Evolutionary conservation across 2,888 invertebrate genomes (phyloP), one percentile per base, ranked within the genome.

Genomic region (Mystacides longicornis): DNA sequence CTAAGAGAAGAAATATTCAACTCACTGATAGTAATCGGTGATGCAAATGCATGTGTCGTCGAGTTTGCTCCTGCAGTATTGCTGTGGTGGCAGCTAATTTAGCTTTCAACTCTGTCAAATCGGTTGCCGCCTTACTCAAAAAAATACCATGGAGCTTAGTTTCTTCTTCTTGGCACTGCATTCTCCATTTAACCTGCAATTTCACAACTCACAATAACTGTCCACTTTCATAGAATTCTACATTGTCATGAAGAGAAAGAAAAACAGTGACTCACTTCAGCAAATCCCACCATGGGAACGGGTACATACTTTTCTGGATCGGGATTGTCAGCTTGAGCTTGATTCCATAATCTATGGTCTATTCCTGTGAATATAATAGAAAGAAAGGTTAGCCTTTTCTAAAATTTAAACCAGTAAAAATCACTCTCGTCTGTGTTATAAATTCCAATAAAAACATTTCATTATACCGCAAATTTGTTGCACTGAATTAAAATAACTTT

Each of bases 321-420:
- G 0, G 98, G 99, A 75, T 99, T 99, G 67, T 97, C 96, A 23
- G 87, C 75, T 66, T 94, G 93, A 0, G 97, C 97, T 70, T 98
- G 96, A 66, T 90, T 87, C 99, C 99, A 99, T 64, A 97, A 78
- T 58, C 93, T 79, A 49, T 87, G 85, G 70, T 96, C 94, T 67
- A 97, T 89, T n/a, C 94, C 90, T 84, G 69, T 55, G 67, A 64
- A 59, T 61, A 63, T 64, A 63, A 57, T 11, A n/a, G n/a, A n/a
- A n/a, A n/a, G n/a, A n/a, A n/a, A n/a, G n/a, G n/a, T n/a, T n/a
- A n/a, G n/a, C n/a, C n/a, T n/a, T n/a, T n/a, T n/a, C n/a, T n/a
- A n/a, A n/a, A n/a, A n/a, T n/a, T n/a, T n/a, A n/a, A n/a, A n/a
- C n/a, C n/a, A n/a, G n/a, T n/a, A n/a, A n/a, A n/a, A n/a, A n/a